Conservation (phyloP, 2,888 invertebrate genomes). For the Chromoteleia sp. region DNA sequence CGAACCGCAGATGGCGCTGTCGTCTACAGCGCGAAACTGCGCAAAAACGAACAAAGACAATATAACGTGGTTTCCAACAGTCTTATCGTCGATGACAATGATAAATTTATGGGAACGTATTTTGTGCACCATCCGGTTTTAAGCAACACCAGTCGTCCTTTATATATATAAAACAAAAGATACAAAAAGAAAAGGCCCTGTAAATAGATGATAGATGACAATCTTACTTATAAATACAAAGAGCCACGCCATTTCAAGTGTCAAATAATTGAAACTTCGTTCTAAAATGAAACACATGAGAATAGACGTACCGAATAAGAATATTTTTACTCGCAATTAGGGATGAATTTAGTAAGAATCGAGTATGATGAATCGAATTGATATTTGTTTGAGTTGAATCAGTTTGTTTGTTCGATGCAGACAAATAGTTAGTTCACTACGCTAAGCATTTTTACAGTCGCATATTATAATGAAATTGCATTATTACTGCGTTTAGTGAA, state of each 20-base stretch:
- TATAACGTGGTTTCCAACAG: slow-evolving; percentile 47
- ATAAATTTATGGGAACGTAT: slow-evolving; percentile 22
- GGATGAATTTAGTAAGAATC: slow-evolving; percentile 14
- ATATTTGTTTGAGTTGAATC: slow-evolving; percentile 16
- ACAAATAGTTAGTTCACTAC: slow-evolving; percentile 36
- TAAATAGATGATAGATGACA: slow-evolving; percentile 36
- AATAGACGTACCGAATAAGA: slow-evolving; percentile 1
- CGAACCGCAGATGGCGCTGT: slow-evolving; percentile 1
- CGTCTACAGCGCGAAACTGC: neutral
- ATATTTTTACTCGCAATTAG: slow-evolving; percentile 43
- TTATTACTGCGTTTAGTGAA: slow-evolving; percentile 18
- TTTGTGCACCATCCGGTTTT: slow-evolving; percentile 12
- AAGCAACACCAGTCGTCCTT: slow-evolving; percentile 30
- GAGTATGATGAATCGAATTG: slow-evolving; percentile 4
- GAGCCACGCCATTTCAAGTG: slow-evolving; percentile 45
- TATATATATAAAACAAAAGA: slow-evolving; percentile 27
- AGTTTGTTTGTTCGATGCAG: slow-evolving; percentile 46
- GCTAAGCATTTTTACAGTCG: slow-evolving; percentile 38
- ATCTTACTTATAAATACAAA: slow-evolving; percentile 22
- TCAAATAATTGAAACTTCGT: slow-evolving; percentile 43
- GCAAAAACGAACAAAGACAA: slow-evolving; percentile 44
- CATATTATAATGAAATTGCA: slow-evolving; percentile 32
- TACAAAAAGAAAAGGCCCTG: slow-evolving; percentile 14
- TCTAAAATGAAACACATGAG: slow-evolving; percentile 24
- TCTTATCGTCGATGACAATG: slow-evolving; percentile 20